Base-by-base conservation (phyloP, 2,888 invertebrate genomes). In the Callyntrura guangdongensis region DNA sequence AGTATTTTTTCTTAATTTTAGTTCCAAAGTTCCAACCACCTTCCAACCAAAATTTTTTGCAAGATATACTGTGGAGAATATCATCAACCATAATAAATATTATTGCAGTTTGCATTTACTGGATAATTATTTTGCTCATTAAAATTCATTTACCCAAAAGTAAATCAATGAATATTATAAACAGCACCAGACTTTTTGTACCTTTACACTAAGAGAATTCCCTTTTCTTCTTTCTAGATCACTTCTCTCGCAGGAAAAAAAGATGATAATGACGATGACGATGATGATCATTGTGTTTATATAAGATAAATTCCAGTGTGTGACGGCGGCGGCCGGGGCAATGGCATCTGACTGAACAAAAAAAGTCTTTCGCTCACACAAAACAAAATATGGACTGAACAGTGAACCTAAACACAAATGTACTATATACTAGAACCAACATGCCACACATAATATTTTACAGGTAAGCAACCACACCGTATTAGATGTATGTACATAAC, bases 271-370 rank as follows among this genome's bases (percentile, higher is more conserved):
- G 81, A 77, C 67, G 64, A 74, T 27, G 87, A 77, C 77, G 64
- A 77, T 36, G 45, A 61, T 27, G 22, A 77, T 74, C 12, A 64
- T 12, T 82, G n/a, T 79, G 47, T 87, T 85, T 89, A 85, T 85
- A 56, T 22, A 79, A 79, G 45, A 77, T 69, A 77, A 89, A 85
- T 89, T 89, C 89, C 89, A 89, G 89, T 47, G 36, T 36, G 36
- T 36, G 36, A 27, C 47, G 59, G 14, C 47, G 59, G 14, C 74
- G 69, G 61, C 47, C 45, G 67, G 89, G 89, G 89, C 89, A 89
- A 85, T 89, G 89, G 84, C 89, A 89, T 53, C 85, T 69, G 45
- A 67, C 25, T 9, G 53, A 79, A 81, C 72, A 67, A 59, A 72
- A 25, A 36, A 20, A 36, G 59, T 69, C 17, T 74, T 74, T 22